A percentile compares a stretch with the other conserved stretches of the same genome.
Evolutionary conservation across 2,113 vertebrate species (phyloP).

Genomic region (Balaeniceps rex): DNA sequence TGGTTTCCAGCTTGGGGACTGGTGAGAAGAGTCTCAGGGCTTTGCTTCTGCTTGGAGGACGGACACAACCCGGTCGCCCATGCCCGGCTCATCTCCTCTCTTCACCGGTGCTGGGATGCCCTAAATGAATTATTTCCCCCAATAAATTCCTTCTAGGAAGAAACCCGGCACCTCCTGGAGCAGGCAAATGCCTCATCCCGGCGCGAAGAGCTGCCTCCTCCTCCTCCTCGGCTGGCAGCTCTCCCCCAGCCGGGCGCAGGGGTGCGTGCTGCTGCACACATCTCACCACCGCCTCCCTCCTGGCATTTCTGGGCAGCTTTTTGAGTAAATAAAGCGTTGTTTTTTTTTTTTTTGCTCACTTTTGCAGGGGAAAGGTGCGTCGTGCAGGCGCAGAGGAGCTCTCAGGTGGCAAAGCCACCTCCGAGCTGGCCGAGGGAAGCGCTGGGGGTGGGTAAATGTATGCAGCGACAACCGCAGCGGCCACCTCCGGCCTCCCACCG

Average conservation of each 20-base stretch:
- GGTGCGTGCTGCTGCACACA: not conserved
- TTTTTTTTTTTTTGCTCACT: not conserved
- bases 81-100: accelerated
- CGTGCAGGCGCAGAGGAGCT: not conserved
- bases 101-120: accelerated
- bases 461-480: not conserved
- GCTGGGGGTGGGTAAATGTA: not conserved
- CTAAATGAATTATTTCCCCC: accelerated
- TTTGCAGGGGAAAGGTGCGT: not conserved
- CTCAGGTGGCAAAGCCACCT: not conserved
- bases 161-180: not conserved
- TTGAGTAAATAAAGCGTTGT: not conserved
- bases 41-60: not conserved
- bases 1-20: not conserved
- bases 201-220: not conserved
- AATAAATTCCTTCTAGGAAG: not conserved
- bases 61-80: not conserved
- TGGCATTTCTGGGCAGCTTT: not conserved
- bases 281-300: not conserved
- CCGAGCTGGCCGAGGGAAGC: not conserved
- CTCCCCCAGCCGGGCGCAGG: not conserved
- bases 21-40: accelerated
- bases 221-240: not conserved
- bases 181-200: not conserved
- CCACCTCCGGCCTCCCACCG: not conserved